phyloP scores from a whole-genome alignment of 1,140 invertebrate genomes.

The Nephila pilipes region DNA sequence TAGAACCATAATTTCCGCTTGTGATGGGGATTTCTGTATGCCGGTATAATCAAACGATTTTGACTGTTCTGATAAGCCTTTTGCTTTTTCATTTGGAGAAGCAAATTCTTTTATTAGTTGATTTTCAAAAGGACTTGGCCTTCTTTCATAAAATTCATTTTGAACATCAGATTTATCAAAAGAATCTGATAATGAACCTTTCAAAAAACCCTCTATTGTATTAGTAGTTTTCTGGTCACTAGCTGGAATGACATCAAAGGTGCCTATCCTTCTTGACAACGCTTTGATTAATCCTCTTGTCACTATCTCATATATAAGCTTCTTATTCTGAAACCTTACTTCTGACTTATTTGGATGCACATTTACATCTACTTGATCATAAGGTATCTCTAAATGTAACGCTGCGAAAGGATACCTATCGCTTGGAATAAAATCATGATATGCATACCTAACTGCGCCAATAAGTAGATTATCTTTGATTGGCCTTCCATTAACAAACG shows the following conservation, averaged over 20 bases:
- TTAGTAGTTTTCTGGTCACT: no score
- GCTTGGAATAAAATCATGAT: conserved; percentile 13
- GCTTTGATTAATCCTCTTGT: no score
- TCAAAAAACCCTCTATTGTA: no score
- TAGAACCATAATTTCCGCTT: neutral
- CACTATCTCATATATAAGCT: no score
- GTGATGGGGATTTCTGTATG: conserved; percentile 10
- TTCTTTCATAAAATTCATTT: neutral
- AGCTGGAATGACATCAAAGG: no score
- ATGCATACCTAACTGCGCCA: conserved; percentile 10
- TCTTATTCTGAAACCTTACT: neutral
- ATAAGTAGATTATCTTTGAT: conserved; percentile 11
- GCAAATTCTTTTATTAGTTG: neutral
- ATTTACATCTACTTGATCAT: conserved; percentile 7
- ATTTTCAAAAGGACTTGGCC: conserved; percentile 11
- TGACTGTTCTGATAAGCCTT: conserved; percentile 16
- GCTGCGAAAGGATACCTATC: neutral
- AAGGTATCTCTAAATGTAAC: conserved; percentile 7
- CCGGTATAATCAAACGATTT: neutral
- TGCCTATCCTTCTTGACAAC: no score
- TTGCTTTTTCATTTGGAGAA: neutral
- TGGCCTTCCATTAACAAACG: conserved; percentile 9
- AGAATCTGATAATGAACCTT: no score
- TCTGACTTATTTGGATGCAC: neutral
- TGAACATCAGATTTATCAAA: neutral